Conservation (phyloP, 1,140 invertebrate species). For the Belonocnema kinseyi region DNA sequence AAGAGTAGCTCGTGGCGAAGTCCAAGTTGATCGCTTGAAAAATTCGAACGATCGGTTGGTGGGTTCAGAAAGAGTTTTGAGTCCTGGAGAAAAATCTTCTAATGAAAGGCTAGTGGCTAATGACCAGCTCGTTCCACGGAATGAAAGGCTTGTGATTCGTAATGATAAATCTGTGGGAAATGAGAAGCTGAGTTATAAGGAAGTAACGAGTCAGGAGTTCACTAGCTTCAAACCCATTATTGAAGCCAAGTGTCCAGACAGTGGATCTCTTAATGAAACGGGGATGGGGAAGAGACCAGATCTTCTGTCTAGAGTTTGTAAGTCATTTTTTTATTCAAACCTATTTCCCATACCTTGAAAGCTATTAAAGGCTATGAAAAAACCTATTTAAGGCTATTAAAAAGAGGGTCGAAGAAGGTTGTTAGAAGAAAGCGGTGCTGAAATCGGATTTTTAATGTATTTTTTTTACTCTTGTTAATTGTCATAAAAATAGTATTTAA, state of each 20-base stretch:
- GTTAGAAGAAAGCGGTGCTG: no score
- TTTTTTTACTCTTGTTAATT: no score
- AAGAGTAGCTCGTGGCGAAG: constrained; percentile 55
- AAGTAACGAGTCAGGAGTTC: constrained; percentile 70
- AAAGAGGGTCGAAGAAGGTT: no score
- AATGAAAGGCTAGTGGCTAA: constrained; percentile 53
- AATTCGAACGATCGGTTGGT: constrained; percentile 57
- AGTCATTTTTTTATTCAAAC: constrained; percentile 61
- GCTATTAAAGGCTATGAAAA: no score
- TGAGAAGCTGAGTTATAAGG: constrained; percentile 70
- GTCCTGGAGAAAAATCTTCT: constrained; percentile 56
- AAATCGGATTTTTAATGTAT: no score
- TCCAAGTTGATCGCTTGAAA: constrained; percentile 45
- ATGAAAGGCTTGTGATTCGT: constrained; percentile 69
- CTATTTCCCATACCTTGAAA: no score
- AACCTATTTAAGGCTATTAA: no score
- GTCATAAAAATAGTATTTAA: no score
- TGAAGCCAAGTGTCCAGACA: constrained; percentile 61
- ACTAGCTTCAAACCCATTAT: constrained; percentile 70
- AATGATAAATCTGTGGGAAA: constrained; percentile 75
- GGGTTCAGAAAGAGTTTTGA: constrained; percentile 46
- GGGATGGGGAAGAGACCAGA: constrained; percentile 78
- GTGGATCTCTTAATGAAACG: constrained; percentile 63
- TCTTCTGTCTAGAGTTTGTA: constrained; percentile 81
- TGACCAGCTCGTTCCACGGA: constrained; percentile 49